Conservation (phyloP, 2,888 invertebrate genomes). For the Ecdyonurus torrentis region DNA sequence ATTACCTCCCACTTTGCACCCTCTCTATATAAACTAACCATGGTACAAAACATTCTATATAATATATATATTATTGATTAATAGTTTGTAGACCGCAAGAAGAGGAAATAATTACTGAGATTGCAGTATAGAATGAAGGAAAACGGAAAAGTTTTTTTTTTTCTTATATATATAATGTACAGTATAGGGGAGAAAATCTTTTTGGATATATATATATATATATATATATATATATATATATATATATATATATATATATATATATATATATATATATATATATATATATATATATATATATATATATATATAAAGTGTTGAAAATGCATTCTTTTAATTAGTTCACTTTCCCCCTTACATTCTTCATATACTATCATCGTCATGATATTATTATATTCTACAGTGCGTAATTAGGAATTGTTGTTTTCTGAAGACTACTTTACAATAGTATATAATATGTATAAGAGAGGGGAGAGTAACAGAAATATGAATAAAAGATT, state of each 20-base stretch:
- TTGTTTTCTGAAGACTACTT: too few species aligned
- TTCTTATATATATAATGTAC: too few species aligned
- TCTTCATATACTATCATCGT: background rate
- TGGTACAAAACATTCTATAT: too few species aligned
- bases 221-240: too few species aligned
- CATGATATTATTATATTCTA: background rate
- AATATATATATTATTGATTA: background rate
- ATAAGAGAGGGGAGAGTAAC: background rate
- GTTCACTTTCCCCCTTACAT: background rate
- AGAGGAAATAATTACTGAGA: background rate
- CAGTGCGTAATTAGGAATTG: background rate
- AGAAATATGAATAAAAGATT: background rate
- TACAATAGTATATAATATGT: background rate
- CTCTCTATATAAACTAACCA: too few species aligned
- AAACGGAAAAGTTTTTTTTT: too few species aligned
- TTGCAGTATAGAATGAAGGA: too few species aligned
- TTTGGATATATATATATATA: too few species aligned
- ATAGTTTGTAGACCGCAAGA: background rate
- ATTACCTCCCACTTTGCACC: background rate
- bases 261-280: too few species aligned
- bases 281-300: too few species aligned
- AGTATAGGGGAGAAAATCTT: too few species aligned
- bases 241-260: too few species aligned
- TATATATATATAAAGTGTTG: background rate
- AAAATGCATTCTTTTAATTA: background rate